Conservation (phyloP, 2,888 invertebrate genomes). For the Nomada goodeniana region DNA sequence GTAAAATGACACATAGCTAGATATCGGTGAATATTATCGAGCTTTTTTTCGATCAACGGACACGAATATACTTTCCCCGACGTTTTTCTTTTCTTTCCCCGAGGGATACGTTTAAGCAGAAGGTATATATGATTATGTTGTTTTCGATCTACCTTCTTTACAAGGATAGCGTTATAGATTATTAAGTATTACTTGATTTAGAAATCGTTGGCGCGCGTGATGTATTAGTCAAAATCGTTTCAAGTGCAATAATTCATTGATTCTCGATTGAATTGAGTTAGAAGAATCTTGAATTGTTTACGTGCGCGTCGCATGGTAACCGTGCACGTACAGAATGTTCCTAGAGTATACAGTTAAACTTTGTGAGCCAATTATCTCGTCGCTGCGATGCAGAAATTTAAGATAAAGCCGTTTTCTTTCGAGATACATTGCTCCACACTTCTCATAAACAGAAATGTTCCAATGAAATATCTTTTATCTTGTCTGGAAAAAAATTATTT, state of each 20-base stretch:
- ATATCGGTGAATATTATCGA: conserved; percentile 36
- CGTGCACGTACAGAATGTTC: no score
- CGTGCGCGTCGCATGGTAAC: neutral
- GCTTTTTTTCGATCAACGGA: conserved; percentile 37
- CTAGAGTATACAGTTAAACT: no score
- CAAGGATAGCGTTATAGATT: neutral
- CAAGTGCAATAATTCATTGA: conserved; percentile 20
- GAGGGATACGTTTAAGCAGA: neutral
- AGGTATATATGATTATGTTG: neutral
- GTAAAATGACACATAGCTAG: conserved; percentile 7
- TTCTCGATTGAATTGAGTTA: conserved; percentile 4
- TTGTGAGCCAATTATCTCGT: no score
- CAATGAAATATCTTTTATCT: no score
- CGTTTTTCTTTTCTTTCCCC: neutral
- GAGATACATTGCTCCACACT: no score
- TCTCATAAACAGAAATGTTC: no score
- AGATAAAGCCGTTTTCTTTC: no score
- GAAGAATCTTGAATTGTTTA: neutral
- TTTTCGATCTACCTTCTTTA: neutral
- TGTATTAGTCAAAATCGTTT: neutral
- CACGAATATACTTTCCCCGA: conserved; percentile 37
- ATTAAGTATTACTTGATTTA: neutral
- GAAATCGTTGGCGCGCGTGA: neutral
- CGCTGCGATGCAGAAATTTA: no score
- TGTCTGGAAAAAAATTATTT: no score